Evolutionary conservation across 2,888 invertebrate genomes (phyloP), one percentile per base, ranked within the genome.

Genomic region (Andrena bucephala): DNA sequence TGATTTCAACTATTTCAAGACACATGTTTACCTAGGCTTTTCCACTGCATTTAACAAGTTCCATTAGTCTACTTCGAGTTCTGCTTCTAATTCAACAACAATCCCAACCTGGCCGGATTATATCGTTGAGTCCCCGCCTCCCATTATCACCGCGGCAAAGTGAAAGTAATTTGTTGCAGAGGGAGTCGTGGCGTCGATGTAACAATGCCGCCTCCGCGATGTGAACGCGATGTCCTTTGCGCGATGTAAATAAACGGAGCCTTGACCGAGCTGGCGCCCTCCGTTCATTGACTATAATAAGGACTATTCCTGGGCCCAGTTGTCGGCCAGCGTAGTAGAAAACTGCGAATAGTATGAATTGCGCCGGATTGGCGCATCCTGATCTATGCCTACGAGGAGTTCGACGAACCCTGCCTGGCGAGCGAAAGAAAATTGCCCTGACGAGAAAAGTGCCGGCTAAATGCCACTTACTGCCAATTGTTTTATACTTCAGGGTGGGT

Each of bases 181-280:
- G 80, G 62, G 63, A 42, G 66, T 31, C 52, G 27, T 50, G 69
- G 75, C 81, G 80, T 63, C 76, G 20, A 62, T 65, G 77, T 69
- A 84, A 82, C 85, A 80, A 85, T 80, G 79, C 81, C 75, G 76
- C 68, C 81, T 65, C 57, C 81, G 54, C 84, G 82, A 86, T 88
- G 88, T 85, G 88, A 88, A 88, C 88, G 88, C 81, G 80, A 83
- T 89, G 88, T 88, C 87, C 88, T 88, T 89, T 89, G 82, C 86
- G 66, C 78, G 78, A 84, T 86, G 87, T 88, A 88, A 88, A 88
- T 88, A 88, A 85, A 88, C 81, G 87, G 74, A 87, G 87, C 88
- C 88, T 88, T 88, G 88, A 88, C 88, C 88, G 88, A 88, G 86
- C 88, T 77, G 63, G 52, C 65, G 59, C 31, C 68, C 77, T 48